Conservation (phyloP, 1,140 invertebrate genomes). For the Dendroctonus valens region DNA sequence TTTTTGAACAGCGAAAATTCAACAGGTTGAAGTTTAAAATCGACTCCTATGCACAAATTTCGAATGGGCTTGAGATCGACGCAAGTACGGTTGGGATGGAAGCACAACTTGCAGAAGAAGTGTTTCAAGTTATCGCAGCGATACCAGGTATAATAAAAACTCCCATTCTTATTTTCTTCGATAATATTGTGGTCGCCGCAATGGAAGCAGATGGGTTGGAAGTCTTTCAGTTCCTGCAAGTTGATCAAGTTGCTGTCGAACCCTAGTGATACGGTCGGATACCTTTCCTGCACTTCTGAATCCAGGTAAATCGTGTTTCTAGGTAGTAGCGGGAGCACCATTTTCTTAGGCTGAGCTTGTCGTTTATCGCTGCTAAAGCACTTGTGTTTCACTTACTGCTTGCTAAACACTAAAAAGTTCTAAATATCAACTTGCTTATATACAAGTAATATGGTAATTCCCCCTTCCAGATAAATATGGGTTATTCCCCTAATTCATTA, state of each 20-base stretch:
- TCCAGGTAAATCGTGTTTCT: constrained; percentile 26
- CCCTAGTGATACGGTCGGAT: constrained; percentile 10
- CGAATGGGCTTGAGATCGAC: constrained; percentile 22
- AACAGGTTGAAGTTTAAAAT: no score
- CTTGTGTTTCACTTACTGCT: no score
- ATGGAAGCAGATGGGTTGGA: constrained; percentile 20
- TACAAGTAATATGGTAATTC: no score
- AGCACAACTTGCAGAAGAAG: constrained; percentile 30
- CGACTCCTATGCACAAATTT: constrained; percentile 17
- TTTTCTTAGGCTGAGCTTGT: no score
- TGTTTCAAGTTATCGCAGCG: constrained; percentile 21
- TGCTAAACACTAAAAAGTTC: no score
- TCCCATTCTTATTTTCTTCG: no score
- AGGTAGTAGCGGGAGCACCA: constrained; percentile 26
- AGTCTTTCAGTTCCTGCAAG: constrained; percentile 16
- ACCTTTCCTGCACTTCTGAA: constrained; percentile 26
- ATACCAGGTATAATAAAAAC: constrained; percentile 32
- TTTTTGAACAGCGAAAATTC: constrained; percentile 23
- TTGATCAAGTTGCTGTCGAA: constrained; percentile 2
- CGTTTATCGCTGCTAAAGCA: no score
- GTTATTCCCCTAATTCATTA: no score
- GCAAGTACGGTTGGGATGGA: constrained; percentile 29
- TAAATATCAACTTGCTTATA: no score
- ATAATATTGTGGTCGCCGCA: constrained; percentile 27
- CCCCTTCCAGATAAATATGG: no score